Percentiles rank a stretch among this genome's conserved stretches.
These are phyloP conservation scores for Drosophila littoralis DNA, from an alignment of 1,140 invertebrate genomes.

Conservation along the genomic window DNA sequence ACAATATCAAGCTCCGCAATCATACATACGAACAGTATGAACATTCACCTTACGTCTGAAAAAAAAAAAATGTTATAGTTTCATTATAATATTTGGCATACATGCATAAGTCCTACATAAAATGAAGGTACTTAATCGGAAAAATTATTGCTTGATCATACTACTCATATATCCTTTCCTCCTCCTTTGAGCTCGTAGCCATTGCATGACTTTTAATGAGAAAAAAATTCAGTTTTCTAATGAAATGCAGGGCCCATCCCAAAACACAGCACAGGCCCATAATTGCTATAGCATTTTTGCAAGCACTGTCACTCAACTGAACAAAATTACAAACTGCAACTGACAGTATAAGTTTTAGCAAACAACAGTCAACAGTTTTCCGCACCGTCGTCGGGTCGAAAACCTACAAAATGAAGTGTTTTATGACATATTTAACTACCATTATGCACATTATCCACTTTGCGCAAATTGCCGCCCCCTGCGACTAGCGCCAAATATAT, in stretches of 20 bases:
- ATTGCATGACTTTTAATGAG: constrained; percentile 58
- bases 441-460: constrained; percentile 82
- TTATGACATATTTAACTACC: constrained; percentile 82
- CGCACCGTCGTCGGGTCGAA: constrained; percentile 4
- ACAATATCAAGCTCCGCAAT: too few relatives aligned
- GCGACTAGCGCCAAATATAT: constrained; percentile 63
- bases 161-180: too few relatives aligned
- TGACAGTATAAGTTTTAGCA: constrained; percentile 64
- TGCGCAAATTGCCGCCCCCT: constrained; percentile 78
- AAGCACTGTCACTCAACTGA: constrained; percentile 48
- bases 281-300: constrained; percentile 63
- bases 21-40: too few relatives aligned
- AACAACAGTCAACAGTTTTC: constrained; percentile 20
- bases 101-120: too few relatives aligned
- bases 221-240: constrained; percentile 37
- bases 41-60: too few relatives aligned
- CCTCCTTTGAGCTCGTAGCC: background rate
- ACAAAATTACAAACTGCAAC: constrained; percentile 55
- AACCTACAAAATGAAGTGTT: constrained; percentile 69
- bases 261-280: constrained; percentile 16
- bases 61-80: too few relatives aligned
- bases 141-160: too few relatives aligned
- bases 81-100: too few relatives aligned
- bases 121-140: too few relatives aligned
- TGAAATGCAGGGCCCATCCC: constrained; percentile 18